Base-by-base conservation (phyloP, 1,140 invertebrate species). In the Musca domestica region DNA sequence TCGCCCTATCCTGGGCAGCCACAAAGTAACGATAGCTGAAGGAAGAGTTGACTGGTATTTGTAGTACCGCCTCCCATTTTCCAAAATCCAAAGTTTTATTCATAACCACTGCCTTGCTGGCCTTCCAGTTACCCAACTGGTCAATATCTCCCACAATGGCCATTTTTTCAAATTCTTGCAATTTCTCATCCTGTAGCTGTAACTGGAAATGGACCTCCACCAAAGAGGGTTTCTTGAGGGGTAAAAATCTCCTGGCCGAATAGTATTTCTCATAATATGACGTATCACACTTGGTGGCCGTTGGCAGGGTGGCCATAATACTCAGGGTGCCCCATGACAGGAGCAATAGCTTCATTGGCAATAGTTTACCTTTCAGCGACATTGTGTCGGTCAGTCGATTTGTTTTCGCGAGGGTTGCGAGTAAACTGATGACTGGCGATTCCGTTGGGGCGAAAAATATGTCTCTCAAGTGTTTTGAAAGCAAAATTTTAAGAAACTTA, bases 21-120 rank as follows among this genome's bases (percentile, higher is more conserved):
- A 74, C 70, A 76, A 90, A 90, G 78, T 90, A 94, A 15, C 92
- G 86, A 73, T 89, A 94, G 41, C 87, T 81, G 5, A 92, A 80
- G 67, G 86, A 86, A 61, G 75, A 75, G 69, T 87, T 85, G 6
- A 83, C 83, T 1, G 89, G 88, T 66, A 91, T 69, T 30, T 75
- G 68, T 19, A 85, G 70, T 17, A 71, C 63, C 1, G 70, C 76
- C 5, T 73, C 75, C 84, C 84, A 85, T 4, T 83, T 72, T 7
- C 83, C 79, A 27, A 76, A 74, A n/a, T 77, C 76, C 19, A 64
- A 17, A 0, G 77, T 80, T 48, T 75, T 74, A 64, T 80, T 80
- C 4, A 80, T 63, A 0, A 80, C 65, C 14, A 80, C 27, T 0
- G 77, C 78, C 0, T 64, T 63, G 7, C 70, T 54, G 2, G 74